These are phyloP conservation scores for Procambarus clarkii DNA, from an alignment of 1,140 invertebrate genomes.

Conservation along the genomic window DNA sequence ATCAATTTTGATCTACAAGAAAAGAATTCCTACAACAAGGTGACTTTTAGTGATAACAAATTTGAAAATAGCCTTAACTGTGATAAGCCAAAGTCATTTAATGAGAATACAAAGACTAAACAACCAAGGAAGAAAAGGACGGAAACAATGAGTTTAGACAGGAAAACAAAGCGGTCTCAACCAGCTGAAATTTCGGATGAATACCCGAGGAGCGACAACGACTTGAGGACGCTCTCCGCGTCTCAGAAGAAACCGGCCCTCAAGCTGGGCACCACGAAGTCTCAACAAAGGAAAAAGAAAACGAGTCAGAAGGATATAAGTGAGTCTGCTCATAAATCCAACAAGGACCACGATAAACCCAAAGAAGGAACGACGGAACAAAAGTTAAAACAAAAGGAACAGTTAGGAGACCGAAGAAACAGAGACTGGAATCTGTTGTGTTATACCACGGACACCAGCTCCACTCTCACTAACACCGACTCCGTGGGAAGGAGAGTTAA, in stretches of 20 bases:
- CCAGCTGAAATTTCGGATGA: constrained; percentile 49
- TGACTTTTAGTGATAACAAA: not conserved
- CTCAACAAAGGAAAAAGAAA: constrained; percentile 46
- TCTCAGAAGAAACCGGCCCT: not conserved
- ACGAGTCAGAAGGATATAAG: constrained; percentile 25
- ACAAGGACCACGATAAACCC: constrained; percentile 11
- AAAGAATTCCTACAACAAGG: not conserved
- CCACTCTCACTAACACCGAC: constrained; percentile 42
- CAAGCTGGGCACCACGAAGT: constrained; percentile 14
- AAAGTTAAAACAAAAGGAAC: not conserved
- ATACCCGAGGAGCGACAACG: constrained; percentile 57
- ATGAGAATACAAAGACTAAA: not conserved
- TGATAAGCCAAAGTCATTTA: no score
- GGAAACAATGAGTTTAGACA: not conserved
- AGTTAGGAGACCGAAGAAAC: not conserved
- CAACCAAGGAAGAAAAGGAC: not conserved
- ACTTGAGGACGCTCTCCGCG: not conserved
- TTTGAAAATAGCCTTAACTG: not conserved
- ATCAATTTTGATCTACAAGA: not conserved
- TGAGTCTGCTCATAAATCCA: not conserved
- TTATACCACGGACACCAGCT: constrained; percentile 56
- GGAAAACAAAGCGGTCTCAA: not conserved
- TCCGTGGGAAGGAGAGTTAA: constrained; percentile 33
- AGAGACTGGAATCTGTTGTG: not conserved
- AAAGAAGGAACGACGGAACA: not conserved